These are phyloP conservation scores for Callospermophilus lateralis DNA, from an alignment of 2,113 vertebrate species.

Conservation along the genomic window DNA sequence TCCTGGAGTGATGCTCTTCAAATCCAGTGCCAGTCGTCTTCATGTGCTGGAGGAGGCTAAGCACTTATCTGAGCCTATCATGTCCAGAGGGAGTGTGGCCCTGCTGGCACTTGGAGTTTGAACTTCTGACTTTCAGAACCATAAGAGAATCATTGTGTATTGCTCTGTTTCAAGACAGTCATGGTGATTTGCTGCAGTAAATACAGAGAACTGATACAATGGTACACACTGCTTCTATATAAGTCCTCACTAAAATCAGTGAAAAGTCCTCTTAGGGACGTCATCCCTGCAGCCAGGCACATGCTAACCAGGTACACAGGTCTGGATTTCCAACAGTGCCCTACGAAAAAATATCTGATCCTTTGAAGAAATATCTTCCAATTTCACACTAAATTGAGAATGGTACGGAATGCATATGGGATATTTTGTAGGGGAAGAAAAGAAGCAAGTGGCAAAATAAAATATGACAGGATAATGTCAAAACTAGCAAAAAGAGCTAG, in stretches of 20 bases:
- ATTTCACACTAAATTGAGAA: not conserved
- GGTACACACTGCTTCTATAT: rapidly evolving
- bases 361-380: not conserved
- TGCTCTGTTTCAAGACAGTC: not conserved
- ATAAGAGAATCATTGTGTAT: not conserved
- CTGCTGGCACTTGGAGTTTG: too few relatives aligned
- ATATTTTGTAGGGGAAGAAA: not conserved
- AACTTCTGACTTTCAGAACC: not conserved
- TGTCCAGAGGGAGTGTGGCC: rapidly evolving
- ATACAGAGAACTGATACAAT: not conserved
- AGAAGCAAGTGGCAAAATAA: not conserved
- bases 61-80: not conserved
- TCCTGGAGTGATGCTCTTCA: not conserved
- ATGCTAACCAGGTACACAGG: rapidly evolving
- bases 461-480: not conserved
- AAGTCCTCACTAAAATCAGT: too few relatives aligned
- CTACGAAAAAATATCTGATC: not conserved
- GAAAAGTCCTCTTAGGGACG: not conserved
- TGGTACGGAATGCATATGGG: not conserved
- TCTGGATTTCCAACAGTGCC: not conserved
- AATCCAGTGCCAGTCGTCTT: rapidly evolving
- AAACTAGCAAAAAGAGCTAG: not conserved
- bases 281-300: not conserved
- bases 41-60: not conserved
- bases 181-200: not conserved